Conservation (phyloP, 2,113 vertebrate genomes). For the Athene noctua region DNA sequence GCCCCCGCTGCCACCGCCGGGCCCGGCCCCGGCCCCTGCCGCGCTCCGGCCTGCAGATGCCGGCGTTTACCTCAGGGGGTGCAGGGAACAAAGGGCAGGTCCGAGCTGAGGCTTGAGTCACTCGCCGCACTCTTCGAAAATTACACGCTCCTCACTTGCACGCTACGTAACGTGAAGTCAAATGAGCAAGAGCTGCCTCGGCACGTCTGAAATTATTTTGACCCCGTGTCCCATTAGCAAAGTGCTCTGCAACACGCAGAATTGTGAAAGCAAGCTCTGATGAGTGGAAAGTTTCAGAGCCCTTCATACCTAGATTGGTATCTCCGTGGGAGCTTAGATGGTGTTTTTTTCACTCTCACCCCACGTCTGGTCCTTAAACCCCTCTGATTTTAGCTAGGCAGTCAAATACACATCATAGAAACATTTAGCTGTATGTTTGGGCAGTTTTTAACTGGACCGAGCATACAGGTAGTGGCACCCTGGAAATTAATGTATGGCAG, state of each 20-base stretch:
- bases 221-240: accelerated
- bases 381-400: background rate
- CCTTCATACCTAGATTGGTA: accelerated
- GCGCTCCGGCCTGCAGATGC: background rate
- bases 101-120: accelerated
- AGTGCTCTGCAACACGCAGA: accelerated
- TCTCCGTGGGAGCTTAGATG: accelerated
- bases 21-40: background rate
- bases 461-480: accelerated
- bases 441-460: accelerated
- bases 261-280: accelerated
- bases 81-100: background rate
- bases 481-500: background rate
- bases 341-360: accelerated
- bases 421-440: accelerated
- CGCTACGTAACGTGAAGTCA: accelerated
- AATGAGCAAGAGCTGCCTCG: accelerated
- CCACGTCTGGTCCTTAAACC: background rate
- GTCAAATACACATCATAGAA: too few relatives aligned
- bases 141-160: accelerated
- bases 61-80: background rate
- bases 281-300: accelerated
- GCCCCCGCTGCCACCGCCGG: accelerated
- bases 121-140: accelerated
- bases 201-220: accelerated